phyloP scores from a whole-genome alignment of 2,888 invertebrate genomes.

The Gerosis bhagava region DNA sequence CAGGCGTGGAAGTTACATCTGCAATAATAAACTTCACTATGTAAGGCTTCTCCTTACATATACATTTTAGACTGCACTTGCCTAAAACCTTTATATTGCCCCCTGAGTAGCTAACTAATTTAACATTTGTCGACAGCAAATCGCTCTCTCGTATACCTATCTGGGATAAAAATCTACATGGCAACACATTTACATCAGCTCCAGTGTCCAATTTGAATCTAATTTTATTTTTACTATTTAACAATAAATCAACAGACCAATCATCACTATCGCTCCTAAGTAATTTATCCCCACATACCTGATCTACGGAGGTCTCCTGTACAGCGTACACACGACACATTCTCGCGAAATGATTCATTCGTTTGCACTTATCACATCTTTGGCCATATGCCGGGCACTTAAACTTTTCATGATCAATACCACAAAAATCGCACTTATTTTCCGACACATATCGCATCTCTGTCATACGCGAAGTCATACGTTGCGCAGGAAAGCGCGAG shows the following conservation, averaged over 20 bases:
- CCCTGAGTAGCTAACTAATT: neutral
- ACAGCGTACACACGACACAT: conserved; percentile 5
- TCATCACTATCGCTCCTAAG: no score
- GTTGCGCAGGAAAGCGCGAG: no score
- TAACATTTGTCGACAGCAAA: neutral
- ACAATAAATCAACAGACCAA: no score
- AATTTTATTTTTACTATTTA: no score
- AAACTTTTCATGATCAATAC: neutral
- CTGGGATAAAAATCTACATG: neutral
- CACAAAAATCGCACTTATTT: neutral
- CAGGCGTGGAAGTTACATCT: neutral
- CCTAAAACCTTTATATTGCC: neutral
- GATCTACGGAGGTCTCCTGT: neutral
- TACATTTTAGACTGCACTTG: neutral
- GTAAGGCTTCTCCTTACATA: neutral
- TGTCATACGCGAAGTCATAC: no score
- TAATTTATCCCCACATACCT: no score
- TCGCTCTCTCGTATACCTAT: neutral
- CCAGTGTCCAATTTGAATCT: conserved; percentile 2
- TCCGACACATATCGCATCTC: no score
- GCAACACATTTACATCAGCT: neutral
- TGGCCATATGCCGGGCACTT: conserved; percentile 9
- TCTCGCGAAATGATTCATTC: conserved; percentile 2
- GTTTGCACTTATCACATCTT: neutral
- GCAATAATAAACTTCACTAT: neutral